Evolutionary conservation across 1,140 invertebrate genomes (phyloP).

Genomic region (Monochamus saltuarius): DNA sequence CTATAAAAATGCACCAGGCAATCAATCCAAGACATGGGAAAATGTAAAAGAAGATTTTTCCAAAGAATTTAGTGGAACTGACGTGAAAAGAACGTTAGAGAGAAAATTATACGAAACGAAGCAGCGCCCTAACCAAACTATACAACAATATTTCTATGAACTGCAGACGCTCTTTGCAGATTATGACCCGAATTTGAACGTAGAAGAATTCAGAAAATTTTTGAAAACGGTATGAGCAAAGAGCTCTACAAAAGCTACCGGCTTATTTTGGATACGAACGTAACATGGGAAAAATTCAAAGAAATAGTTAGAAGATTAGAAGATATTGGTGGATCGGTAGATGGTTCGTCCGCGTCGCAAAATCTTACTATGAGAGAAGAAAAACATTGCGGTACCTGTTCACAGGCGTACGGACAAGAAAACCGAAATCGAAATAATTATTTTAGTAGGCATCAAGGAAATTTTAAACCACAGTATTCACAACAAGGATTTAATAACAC

Average conservation of each 20-base stretch:
- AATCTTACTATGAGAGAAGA: neutral
- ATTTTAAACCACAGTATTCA: no score
- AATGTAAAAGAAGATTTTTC: neutral
- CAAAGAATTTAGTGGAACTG: neutral
- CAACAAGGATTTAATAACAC: no score
- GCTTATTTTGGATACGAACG: neutral
- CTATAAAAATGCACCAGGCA: neutral
- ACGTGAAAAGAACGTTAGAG: neutral
- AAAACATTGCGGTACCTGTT: neutral
- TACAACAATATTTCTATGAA: neutral
- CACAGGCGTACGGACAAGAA: no score
- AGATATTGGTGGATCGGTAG: no score
- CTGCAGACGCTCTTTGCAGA: neutral
- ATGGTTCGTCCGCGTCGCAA: neutral
- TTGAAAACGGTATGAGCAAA: neutral
- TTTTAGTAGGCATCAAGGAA: no score
- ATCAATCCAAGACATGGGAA: neutral
- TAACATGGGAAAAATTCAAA: neutral
- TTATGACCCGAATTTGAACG: neutral
- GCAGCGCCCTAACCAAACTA: neutral
- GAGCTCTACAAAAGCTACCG: neutral
- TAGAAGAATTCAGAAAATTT: constrained; percentile 5
- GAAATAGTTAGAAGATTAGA: neutral
- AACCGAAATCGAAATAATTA: no score
- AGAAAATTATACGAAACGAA: neutral